A percentile compares a stretch with the other conserved stretches of the same genome.
Evolutionary conservation across 2,888 invertebrate genomes (phyloP).

Genomic region (Trichopria drosophilae): DNA sequence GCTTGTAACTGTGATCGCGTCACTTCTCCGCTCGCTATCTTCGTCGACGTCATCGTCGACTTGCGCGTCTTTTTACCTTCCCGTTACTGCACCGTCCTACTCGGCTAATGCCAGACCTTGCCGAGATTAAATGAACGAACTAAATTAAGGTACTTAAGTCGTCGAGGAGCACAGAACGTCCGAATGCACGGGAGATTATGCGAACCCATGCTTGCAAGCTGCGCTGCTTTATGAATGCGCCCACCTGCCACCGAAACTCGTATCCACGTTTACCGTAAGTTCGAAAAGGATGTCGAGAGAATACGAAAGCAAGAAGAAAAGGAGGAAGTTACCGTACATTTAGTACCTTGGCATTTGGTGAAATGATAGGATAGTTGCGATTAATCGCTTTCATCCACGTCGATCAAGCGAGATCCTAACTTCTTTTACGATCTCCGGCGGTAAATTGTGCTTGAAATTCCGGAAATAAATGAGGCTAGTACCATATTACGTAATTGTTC

Average conservation of each 20-base stretch:
- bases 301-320: not conserved
- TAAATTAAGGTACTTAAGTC: conserved; percentile 50
- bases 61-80: conserved; percentile 16
- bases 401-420: too few species aligned
- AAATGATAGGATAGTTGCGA: too few species aligned
- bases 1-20: too few species aligned
- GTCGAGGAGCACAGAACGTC: conserved; percentile 36
- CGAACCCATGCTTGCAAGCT: conserved; percentile 46
- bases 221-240: conserved; percentile 43
- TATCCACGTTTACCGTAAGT: conserved; percentile 19
- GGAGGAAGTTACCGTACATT: conserved; percentile 1
- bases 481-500: too few species aligned
- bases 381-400: too few species aligned
- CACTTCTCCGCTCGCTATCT: conserved; percentile 19
- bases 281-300: conserved; percentile 16
- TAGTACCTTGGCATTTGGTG: too few species aligned
- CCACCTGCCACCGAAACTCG: conserved; percentile 40
- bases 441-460: too few species aligned
- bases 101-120: conserved; percentile 16
- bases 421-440: too few species aligned
- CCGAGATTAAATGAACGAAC: conserved; percentile 49
- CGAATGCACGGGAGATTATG: conserved; percentile 43
- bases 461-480: too few species aligned
- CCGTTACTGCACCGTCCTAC: conserved; percentile 16
- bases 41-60: conserved; percentile 31